Evolutionary conservation across 2,113 vertebrate genomes (phyloP), one percentile per base, ranked within the genome.

Genomic region (Herpetotheres cachinnans): DNA sequence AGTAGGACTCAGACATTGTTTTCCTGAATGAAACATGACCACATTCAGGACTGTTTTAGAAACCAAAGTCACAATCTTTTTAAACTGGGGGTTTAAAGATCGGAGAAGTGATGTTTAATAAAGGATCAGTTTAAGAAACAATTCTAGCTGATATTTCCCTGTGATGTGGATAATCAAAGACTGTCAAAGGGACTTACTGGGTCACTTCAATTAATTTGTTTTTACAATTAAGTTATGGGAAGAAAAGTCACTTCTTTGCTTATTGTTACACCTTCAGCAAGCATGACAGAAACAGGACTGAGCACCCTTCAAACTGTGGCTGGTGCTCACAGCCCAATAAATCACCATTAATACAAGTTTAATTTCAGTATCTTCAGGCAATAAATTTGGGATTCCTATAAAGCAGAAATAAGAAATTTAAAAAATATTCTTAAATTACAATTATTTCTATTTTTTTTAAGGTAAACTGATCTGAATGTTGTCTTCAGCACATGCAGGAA

Each of bases 251-350:
- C 32, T 69, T 72, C 12, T 81, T 73, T 36, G 1, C 6, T 98
- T 98, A 95, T 99, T 97, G 5, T 98, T 99, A 71, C 7, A 98
- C 98, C 98, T 92, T 98, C 98, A 71, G 98, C 98, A 95, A 99
- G 97, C 89, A 98, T 98, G 26, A 98, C 78, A 27, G 97, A 98
- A 99, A 98, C 59, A 98, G 98, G 97, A 97, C 34, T 97, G 97
- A 16, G 93, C 56, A 12, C 98, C 98, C 27, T 99, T 98, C 30
- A 73, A 54, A 99, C 32, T 22, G 98, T 97, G 94, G 98, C 97
- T 14, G 98, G 6, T 4, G 95, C 90, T 78, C 97, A 99, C 34
- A 98, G 9, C 6, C 97, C 6, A 96, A 97, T 97, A 90, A 99
- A 92, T 32, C 92, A 38, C 13, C 13, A 46, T 70, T 82, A 16